Conservation (phyloP, 2,888 invertebrate species). For the Plutella xylostella region DNA sequence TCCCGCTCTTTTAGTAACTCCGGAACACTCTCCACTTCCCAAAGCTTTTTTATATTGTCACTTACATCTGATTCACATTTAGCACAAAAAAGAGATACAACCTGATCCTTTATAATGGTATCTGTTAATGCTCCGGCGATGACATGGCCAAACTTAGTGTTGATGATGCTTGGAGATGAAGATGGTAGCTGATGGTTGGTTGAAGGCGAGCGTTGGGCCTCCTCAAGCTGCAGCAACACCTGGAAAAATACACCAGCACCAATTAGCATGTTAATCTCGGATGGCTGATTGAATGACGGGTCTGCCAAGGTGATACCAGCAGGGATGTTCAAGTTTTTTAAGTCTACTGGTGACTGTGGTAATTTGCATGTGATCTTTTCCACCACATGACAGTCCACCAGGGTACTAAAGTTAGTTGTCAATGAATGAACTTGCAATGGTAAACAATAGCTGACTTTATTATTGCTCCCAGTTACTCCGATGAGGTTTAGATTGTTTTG, state of each 20-base stretch:
- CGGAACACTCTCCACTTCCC: background rate
- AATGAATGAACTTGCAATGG: background rate
- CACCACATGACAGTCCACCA: background rate
- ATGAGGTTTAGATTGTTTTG: background rate
- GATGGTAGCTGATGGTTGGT: background rate
- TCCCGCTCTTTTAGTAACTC: background rate
- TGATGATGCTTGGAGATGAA: background rate
- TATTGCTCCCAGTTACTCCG: background rate
- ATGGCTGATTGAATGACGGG: background rate
- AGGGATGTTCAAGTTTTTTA: background rate
- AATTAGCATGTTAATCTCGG: background rate
- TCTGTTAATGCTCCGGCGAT: background rate
- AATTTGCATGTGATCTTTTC: background rate
- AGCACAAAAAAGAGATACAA: background rate
- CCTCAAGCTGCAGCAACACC: background rate
- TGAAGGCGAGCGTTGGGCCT: background rate
- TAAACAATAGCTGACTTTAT: background rate
- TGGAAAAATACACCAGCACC: background rate
- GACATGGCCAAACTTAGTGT: background rate
- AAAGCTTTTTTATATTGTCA: background rate
- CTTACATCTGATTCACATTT: background rate
- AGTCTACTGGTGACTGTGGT: background rate
- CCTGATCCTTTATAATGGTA: background rate
- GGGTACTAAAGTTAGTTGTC: background rate
- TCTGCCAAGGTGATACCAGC: background rate